Conservation (phyloP, 2,888 invertebrate genomes). For the Sinopyrophorus schimmeli region DNA sequence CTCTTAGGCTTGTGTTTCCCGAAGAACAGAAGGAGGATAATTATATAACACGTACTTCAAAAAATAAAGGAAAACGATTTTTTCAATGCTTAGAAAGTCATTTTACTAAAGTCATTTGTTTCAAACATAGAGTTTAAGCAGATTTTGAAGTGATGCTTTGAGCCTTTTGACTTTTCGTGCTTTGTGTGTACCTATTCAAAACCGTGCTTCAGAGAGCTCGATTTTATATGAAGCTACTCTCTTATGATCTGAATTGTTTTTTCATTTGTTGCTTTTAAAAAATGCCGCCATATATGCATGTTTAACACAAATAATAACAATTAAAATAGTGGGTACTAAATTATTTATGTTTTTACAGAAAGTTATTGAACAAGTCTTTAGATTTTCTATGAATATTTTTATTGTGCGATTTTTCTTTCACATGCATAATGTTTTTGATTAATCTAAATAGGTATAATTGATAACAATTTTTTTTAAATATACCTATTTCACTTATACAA, state of each 20-base stretch:
- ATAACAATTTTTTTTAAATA: no score
- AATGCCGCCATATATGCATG: no score
- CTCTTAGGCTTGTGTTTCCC: slow-evolving; percentile 1
- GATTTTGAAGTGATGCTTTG: slow-evolving; percentile 36
- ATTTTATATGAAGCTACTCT: slow-evolving; percentile 33
- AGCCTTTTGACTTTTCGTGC: slow-evolving; percentile 35
- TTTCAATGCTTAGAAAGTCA: slow-evolving; percentile 22
- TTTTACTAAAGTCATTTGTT: slow-evolving; percentile 30
- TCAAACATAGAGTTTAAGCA: slow-evolving; percentile 33
- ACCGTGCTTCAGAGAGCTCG: slow-evolving; percentile 32
- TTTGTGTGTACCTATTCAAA: slow-evolving; percentile 29
- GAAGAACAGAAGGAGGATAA: slow-evolving; percentile 9
- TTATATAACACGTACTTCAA: slow-evolving; percentile 16
- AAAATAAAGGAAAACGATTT: slow-evolving; percentile 17
- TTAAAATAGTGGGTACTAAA: no score
- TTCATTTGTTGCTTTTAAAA: no score
- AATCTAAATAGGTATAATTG: no score
- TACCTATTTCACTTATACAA: no score
- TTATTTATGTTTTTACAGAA: no score
- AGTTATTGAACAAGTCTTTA: no score
- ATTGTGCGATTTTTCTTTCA: no score
- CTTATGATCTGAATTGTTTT: slow-evolving; percentile 37
- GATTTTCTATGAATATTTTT: no score
- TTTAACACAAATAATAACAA: no score
- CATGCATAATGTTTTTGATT: no score